Conservation (phyloP, 2,113 vertebrate genomes). For the Sinocyclocheilus maitianheensis region DNA sequence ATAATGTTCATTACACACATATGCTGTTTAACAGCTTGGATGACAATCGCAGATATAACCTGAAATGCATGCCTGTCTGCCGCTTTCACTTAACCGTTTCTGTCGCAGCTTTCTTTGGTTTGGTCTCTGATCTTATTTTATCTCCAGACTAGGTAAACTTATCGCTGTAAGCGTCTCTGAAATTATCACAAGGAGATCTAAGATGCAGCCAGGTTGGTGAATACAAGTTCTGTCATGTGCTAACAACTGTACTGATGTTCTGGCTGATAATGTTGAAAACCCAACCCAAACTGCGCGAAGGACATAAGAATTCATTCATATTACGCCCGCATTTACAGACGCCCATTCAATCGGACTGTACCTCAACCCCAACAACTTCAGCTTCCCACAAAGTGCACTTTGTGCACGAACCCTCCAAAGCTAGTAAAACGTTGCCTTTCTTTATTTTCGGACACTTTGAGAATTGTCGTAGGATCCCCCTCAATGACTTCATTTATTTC, state of each 20-base stretch:
- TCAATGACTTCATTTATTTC: slow-evolving; percentile 78
- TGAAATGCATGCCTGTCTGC: slow-evolving; percentile 61
- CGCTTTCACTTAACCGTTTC: not conserved
- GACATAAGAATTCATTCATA: slow-evolving; percentile 34
- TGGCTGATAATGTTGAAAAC: slow-evolving; percentile 46
- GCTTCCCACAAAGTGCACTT: slow-evolving; percentile 68
- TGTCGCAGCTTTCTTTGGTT: not conserved
- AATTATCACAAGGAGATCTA: not conserved
- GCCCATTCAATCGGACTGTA: slow-evolving; percentile 67
- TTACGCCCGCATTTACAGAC: slow-evolving; percentile 49
- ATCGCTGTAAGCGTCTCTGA: not conserved
- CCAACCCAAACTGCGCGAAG: slow-evolving; percentile 51
- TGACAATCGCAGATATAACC: slow-evolving; percentile 56
- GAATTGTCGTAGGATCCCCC: slow-evolving; percentile 65
- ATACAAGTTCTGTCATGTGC: slow-evolving; percentile 37
- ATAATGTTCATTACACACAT: not conserved
- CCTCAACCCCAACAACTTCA: slow-evolving; percentile 60
- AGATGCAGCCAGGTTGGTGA: slow-evolving; percentile 32
- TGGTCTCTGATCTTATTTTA: slow-evolving; percentile 48
- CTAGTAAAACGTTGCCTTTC: slow-evolving; percentile 75
- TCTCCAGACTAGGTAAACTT: not conserved
- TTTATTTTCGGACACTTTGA: slow-evolving; percentile 73
- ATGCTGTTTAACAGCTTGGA: not conserved
- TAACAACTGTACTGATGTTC: slow-evolving; percentile 62
- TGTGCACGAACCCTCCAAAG: slow-evolving; percentile 60